Evolutionary conservation across 2,888 invertebrate genomes (phyloP).

Genomic region (Rhagophthalmus giganteus): DNA sequence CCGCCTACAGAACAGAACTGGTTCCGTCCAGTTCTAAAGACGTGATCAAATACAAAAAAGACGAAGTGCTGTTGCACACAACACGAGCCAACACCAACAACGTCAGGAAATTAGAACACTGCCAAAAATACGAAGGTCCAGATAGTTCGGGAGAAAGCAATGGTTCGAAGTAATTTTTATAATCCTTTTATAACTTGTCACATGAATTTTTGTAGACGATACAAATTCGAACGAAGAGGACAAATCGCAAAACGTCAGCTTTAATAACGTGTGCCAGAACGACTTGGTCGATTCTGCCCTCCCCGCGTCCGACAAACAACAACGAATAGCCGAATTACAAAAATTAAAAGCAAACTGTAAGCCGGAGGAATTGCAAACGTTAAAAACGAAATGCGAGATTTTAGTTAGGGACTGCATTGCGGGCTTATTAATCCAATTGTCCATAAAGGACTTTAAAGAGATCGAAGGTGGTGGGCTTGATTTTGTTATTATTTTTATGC

Average conservation of each 20-base stretch:
- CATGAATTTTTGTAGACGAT: constrained; percentile 41
- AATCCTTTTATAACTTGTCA: neutral
- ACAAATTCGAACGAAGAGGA: constrained; percentile 44
- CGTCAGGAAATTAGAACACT: constrained; percentile 41
- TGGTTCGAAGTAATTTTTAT: constrained; percentile 11
- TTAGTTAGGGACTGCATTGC: constrained; percentile 83
- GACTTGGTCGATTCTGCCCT: constrained; percentile 72
- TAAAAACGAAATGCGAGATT: constrained; percentile 63
- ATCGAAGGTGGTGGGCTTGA: constrained; percentile 76
- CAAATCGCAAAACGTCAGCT: constrained; percentile 48
- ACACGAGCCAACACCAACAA: constrained; percentile 26
- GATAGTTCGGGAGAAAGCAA: constrained; percentile 30
- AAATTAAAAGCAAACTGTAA: constrained; percentile 78
- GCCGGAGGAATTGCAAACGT: constrained; percentile 74
- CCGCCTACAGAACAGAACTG: constrained; percentile 68
- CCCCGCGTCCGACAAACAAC: constrained; percentile 68
- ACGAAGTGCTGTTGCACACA: constrained; percentile 33
- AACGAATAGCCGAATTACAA: constrained; percentile 69
- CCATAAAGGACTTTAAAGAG: constrained; percentile 81
- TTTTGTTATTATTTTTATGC: no score
- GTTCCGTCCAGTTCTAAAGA: constrained; percentile 55
- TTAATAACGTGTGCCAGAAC: constrained; percentile 59
- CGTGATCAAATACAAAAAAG: constrained; percentile 51
- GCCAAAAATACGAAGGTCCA: constrained; percentile 49
- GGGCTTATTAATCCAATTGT: constrained; percentile 76